These are phyloP conservation scores for Centropus unirufus DNA, from an alignment of 2,113 vertebrate species.

Conservation along the genomic window DNA sequence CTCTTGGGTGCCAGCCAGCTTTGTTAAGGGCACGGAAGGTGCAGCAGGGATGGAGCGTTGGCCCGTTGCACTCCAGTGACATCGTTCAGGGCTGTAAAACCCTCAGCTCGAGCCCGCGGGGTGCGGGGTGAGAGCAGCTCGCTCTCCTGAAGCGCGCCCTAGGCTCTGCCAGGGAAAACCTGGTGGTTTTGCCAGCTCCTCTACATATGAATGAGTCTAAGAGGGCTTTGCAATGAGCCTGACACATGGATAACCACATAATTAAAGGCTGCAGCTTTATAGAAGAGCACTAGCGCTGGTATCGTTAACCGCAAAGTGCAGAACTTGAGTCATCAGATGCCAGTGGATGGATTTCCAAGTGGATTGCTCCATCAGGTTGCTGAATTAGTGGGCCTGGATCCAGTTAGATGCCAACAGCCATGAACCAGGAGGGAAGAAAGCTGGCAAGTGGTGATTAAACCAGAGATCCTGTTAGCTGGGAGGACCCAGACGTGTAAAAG, in stretches of 20 bases:
- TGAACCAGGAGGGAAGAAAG: neutral
- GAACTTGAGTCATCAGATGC: neutral
- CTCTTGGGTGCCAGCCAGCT: constrained; percentile 7
- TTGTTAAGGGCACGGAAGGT: neutral
- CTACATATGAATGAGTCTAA: constrained; percentile 29
- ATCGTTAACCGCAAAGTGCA: neutral
- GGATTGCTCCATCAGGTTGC: neutral
- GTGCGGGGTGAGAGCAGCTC: constrained; percentile 1
- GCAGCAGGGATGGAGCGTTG: constrained; percentile 29
- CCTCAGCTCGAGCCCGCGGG: neutral
- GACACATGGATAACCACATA: constrained; percentile 19
- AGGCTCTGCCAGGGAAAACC: constrained; percentile 40
- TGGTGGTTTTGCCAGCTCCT: constrained; percentile 43
- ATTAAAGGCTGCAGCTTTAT: constrained; percentile 3
- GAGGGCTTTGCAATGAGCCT: neutral
- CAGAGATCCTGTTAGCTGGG: neutral
- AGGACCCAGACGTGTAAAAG: neutral
- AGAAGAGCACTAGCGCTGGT: neutral
- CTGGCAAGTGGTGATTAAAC: neutral
- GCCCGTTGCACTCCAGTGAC: neutral
- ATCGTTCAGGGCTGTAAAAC: constrained; percentile 23
- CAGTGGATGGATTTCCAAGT: constrained; percentile 27
- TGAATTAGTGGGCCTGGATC: neutral
- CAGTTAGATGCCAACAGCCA: constrained; percentile 13
- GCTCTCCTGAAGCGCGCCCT: neutral